A percentile compares a stretch with the other conserved stretches of the same genome.
phyloP scores from a whole-genome alignment of 2,113 vertebrate species.

The Nothobranchius furzeri region DNA sequence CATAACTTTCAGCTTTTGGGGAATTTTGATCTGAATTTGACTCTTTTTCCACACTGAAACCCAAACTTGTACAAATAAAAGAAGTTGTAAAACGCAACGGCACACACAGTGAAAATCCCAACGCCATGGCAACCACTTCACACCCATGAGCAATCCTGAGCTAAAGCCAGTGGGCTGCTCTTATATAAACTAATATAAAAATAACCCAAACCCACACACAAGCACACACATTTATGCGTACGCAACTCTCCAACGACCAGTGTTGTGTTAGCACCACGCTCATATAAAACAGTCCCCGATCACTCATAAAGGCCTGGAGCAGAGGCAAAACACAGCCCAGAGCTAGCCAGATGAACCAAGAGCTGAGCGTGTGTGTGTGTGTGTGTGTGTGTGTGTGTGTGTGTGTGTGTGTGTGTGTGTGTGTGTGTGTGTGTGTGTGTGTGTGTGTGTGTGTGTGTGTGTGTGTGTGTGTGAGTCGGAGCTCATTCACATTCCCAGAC shows the following conservation, averaged over 20 bases:
- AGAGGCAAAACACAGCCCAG: constrained; percentile 37
- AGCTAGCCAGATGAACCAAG: constrained; percentile 43
- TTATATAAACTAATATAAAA: constrained; percentile 38
- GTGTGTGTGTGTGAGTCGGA: constrained; percentile 7
- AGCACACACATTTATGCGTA: constrained; percentile 5
- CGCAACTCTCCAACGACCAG: constrained; percentile 1
- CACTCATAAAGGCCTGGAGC: constrained; percentile 30
- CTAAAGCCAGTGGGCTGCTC: constrained; percentile 30
- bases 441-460: constrained; percentile 26
- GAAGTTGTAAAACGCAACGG: constrained; percentile 45
- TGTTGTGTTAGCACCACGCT: constrained; percentile 12
- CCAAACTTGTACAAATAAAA: constrained; percentile 56
- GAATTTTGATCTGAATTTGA: constrained; percentile 44
- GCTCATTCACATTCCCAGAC: constrained; percentile 72
- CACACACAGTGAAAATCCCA: constrained; percentile 40
- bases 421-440: constrained; percentile 1
- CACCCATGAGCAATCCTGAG: constrained; percentile 48
- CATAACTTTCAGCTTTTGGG: constrained; percentile 2
- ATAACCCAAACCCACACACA: constrained; percentile 2
- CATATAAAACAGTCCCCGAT: constrained; percentile 29
- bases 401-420: constrained; percentile 22
- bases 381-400: constrained; percentile 7
- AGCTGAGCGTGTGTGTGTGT: constrained; percentile 29
- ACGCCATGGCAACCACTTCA: constrained; percentile 59
- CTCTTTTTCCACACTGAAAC: constrained; percentile 45